Base-by-base conservation (phyloP, 1,140 invertebrate species). In the Condylostylus longicornis region DNA sequence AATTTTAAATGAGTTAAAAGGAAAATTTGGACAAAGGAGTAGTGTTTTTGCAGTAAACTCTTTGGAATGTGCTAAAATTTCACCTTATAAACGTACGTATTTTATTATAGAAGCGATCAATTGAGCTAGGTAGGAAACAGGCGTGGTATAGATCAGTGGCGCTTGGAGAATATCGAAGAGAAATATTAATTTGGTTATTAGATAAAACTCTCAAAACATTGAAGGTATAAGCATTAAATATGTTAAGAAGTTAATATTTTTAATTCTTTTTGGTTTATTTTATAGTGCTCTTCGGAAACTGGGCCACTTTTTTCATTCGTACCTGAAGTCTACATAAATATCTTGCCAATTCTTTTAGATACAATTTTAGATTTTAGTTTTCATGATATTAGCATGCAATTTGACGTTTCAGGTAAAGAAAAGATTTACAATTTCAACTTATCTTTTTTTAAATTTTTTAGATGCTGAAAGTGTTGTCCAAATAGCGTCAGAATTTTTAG, bases 301-400 rank as follows among this genome's bases (percentile, higher is more conserved):
- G 74, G 74, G 9, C 64, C 70, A 4, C 65, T 85, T 21, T 85
- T 86, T 56, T 69, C 73, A 8, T 87, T 85, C 54, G 73, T 85
- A 12, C 84, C 84, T 2, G 81, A 85, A 43, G 79, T 82, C 50
- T 86, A 87, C 53, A 65, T 87, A 6, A 61, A 60, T 48, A 51
- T 51, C 10, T 31, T 60, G 15, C 58, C 58, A 2, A 56, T 61
- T 19, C 25, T 61, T 18, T 32, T 61, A 21, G 79, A 84, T 37
- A 69, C 74, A 6, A 66, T 80, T 31, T 66, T 83, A 33, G 77
- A 84, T 51, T 54, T 80, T 15, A 51, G 47, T 33, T 46, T 56
- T 46, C 58, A 58, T 23, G 58, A 62, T 19, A 42, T 57, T 9
- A 40, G 38, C 18, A 38, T 49, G 2, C 53, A 61, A 38, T 56